phyloP scores from a whole-genome alignment of 2,888 invertebrate genomes.

The Clunio marinus region DNA sequence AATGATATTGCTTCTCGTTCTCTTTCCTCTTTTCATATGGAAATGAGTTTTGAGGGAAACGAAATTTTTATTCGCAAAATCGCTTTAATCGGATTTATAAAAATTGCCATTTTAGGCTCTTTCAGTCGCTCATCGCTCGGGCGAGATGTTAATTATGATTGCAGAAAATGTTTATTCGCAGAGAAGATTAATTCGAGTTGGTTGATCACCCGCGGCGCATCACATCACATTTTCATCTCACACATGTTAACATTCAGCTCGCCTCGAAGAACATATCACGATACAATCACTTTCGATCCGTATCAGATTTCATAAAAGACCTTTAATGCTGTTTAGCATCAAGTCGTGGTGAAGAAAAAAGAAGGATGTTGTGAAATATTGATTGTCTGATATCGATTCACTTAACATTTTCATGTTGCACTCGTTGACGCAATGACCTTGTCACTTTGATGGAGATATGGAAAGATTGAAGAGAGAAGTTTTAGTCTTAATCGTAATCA shows the following conservation, averaged over 20 bases:
- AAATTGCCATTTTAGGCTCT: neutral
- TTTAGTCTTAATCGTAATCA: too few relatives aligned
- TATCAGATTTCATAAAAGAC: neutral
- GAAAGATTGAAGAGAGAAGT: too few relatives aligned
- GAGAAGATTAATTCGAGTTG: neutral
- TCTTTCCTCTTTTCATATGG: neutral
- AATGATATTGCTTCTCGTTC: neutral
- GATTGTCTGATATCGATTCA: too few relatives aligned
- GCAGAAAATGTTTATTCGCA: neutral
- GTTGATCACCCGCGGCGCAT: neutral
- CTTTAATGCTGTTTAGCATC: neutral
- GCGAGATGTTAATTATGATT: constrained; percentile 19
- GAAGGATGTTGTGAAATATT: too few relatives aligned
- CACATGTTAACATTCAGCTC: too few relatives aligned
- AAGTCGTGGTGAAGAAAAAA: too few relatives aligned
- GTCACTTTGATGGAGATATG: too few relatives aligned
- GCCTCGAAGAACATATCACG: too few relatives aligned
- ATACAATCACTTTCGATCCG: neutral
- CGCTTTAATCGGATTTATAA: constrained; percentile 16
- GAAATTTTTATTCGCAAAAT: neutral
- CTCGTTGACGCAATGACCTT: too few relatives aligned
- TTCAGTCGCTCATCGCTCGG: neutral
- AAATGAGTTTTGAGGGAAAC: neutral
- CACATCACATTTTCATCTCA: neutral
- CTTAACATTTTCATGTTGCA: too few relatives aligned